Base-by-base conservation (phyloP, 1,140 invertebrate genomes). In the Leucophenga varia region DNA sequence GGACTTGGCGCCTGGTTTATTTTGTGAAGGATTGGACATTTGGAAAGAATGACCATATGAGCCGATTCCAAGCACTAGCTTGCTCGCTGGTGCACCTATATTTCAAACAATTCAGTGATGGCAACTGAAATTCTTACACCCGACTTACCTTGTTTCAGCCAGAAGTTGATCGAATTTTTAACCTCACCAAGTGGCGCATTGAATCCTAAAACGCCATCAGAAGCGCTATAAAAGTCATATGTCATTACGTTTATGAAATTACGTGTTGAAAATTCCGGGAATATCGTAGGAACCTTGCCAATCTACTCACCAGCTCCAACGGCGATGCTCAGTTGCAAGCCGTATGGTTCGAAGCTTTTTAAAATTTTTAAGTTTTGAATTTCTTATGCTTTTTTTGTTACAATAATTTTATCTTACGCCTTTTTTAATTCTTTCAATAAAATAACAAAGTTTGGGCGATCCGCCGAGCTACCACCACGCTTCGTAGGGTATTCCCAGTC, bases 401-500 rank as follows among this genome's bases (percentile, higher is more conserved):
- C 7, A 8, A 7, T 30, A 8, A 13, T 9, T 17, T 9, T 9
- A 36, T 40, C 35, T 12, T 22, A 83, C 16, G 72, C 78, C 17
- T 68, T 59, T 53, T 70, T 78, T 7, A 85, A 41, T 64, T 85
- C 83, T 43, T 75, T 75, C 0, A 84, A 47, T 0, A 85, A 52
- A 56, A 72, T 56, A 49, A 77, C 60, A 64, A 77, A 78, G 68
- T 82, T 72, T 43, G 68, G 47, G 9, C 72, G 59, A 43, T 79
- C 64, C 42, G 74, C 77, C 6, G 78, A 36, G 10, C 73, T 65
- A 1, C 82, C 81, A 39, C 84, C 86, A 43, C 84, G 65, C 49
- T 82, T 79, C 19, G 76, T 79, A 0, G 86, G 87, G 55, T 88
- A 88, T 49, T 89, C 86, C 87, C 87, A 89, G 59, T 89, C 87